Conservation (phyloP, 2,113 vertebrate species). For the Anhinga anhinga region DNA sequence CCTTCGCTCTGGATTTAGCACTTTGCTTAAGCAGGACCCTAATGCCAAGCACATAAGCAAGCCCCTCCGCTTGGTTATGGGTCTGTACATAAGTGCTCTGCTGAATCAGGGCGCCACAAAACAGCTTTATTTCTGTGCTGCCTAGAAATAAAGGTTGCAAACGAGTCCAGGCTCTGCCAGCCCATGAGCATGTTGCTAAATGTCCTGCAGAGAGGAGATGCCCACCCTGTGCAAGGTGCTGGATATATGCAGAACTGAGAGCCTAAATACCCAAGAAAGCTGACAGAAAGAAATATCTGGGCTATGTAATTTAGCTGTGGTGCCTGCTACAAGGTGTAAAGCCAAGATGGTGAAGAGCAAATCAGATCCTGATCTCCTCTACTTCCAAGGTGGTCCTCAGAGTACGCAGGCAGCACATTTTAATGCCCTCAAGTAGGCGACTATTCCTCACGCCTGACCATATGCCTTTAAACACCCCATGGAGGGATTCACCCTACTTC, state of each 20-base stretch:
- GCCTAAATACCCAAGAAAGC: neutral
- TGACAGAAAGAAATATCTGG: neutral
- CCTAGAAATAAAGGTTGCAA: neutral
- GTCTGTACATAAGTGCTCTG: neutral
- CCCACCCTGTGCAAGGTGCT: neutral
- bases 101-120: neutral
- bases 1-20: neutral
- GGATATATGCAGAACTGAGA: neutral
- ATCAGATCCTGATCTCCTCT: neutral
- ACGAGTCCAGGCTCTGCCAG: neutral
- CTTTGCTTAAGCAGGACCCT: neutral
- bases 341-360: neutral
- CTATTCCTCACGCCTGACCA: accelerated
- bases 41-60: accelerated
- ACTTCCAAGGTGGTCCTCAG: neutral
- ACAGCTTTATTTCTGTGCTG: neutral
- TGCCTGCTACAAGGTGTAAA: neutral
- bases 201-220: neutral
- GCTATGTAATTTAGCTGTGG: neutral
- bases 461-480: neutral
- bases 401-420: neutral
- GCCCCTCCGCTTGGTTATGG: neutral
- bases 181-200: no score
- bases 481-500: neutral
- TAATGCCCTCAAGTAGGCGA: neutral